These are phyloP conservation scores for Agonopterix arenella DNA, from an alignment of 2,888 invertebrate species.

Conservation along the genomic window DNA sequence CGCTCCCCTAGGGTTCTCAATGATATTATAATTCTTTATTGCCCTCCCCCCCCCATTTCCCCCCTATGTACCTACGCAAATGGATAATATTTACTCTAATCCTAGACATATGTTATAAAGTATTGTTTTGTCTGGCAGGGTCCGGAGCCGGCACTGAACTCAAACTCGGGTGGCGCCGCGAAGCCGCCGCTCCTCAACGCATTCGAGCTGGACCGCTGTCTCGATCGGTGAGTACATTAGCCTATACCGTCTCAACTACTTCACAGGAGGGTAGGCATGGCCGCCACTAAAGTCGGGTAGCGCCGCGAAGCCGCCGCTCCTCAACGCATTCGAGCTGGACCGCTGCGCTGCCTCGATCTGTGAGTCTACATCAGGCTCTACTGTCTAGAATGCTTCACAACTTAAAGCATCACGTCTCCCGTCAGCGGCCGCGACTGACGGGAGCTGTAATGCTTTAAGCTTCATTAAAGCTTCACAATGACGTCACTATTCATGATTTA, in stretches of 20 bases:
- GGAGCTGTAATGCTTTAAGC: no score
- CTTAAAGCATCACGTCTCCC: no score
- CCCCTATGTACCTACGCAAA: no score
- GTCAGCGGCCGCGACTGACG: no score
- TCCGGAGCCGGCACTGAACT: conserved; percentile 74
- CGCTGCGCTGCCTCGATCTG: conserved; percentile 77
- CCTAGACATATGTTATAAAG: neutral
- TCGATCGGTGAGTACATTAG: conserved; percentile 60
- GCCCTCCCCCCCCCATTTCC: no score
- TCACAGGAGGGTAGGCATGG: conserved; percentile 41
- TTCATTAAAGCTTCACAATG: no score
- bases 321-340: conserved; percentile 77
- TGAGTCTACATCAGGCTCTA: conserved; percentile 21
- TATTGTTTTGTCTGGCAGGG: conserved; percentile 38
- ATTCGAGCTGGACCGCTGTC: conserved; percentile 77
- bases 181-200: conserved; percentile 74
- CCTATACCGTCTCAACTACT: neutral
- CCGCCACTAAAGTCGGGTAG: conserved; percentile 71
- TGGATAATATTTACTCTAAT: no score
- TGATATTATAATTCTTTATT: no score
- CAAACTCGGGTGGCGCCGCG: conserved; percentile 69
- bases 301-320: conserved; percentile 72
- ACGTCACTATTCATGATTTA: no score
- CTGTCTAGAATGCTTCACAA: neutral
- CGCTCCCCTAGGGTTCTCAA: no score